Percentiles rank a stretch among this genome's conserved stretches.
These are phyloP conservation scores for Zingel zingel DNA, from an alignment of 2,113 vertebrate species.

Conservation along the genomic window DNA sequence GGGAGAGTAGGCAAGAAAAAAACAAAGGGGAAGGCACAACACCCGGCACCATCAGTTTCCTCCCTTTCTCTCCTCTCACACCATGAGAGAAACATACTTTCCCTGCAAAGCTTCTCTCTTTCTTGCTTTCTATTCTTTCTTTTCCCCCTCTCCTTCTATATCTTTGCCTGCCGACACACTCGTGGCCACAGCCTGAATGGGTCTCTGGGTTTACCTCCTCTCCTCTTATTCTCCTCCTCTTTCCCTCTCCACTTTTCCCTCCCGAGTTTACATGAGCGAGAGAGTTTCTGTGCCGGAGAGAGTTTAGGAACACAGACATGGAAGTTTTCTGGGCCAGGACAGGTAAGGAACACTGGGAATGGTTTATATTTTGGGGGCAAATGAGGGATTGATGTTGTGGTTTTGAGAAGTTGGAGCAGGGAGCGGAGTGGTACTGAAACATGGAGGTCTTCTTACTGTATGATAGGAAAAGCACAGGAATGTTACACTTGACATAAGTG, in stretches of 20 bases:
- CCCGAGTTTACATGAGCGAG: conserved; percentile 25
- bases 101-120: not conserved
- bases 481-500: conserved; percentile 43
- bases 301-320: conserved; percentile 61
- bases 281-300: conserved; percentile 13
- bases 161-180: conserved; percentile 40
- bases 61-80: conserved; percentile 62
- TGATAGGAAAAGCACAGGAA: conserved; percentile 49
- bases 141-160: not conserved
- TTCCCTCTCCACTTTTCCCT: not conserved
- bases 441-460: conserved; percentile 12
- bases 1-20: conserved; percentile 23
- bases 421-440: conserved; percentile 25
- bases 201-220: conserved; percentile 63
- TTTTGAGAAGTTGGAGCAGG: conserved; percentile 8
- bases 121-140: not conserved
- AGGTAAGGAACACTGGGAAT: conserved; percentile 65
- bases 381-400: not conserved
- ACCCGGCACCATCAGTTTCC: conserved; percentile 49
- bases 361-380: not conserved
- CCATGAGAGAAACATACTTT: conserved; percentile 1
- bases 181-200: conserved; percentile 61
- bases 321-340: conserved; percentile 74
- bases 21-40: conserved; percentile 17
- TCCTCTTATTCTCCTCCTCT: conserved; percentile 12